Base-by-base conservation (phyloP, 2,888 invertebrate species). In the Cybosia mesomella region DNA sequence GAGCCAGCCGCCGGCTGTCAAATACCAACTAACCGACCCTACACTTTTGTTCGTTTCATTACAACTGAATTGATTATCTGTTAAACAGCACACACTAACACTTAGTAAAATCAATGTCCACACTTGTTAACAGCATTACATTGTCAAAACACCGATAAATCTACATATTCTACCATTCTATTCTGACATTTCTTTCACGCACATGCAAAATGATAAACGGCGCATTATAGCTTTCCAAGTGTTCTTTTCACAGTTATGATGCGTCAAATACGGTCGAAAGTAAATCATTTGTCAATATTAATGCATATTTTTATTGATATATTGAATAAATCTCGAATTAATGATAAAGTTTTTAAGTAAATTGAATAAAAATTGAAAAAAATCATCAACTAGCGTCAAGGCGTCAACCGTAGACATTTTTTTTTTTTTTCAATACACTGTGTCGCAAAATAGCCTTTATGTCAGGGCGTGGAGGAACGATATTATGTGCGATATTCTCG, bases 1-100 rank as follows among this genome's bases (percentile, higher is more conserved):
- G 80, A 93, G 92, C 92, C 93, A 83, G 49, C 28, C 94, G 87
- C 93, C 94, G 94, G 94, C 93, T 93, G 94, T 92, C 93, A 91
- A 89, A 87, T 81, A 83, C 84, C 86, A 85, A 79, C 84, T 85
- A 86, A 84, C 87, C 84, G 85, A 85, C 87, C 89, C 87, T 85
- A 83, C 85, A 89, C 87, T 88, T 86, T 86, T 88, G 87, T 91
- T 89, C 91, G 89, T 88, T 86, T 87, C 92, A 93, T 93, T 87
- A 91, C 93, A 88, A 82, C 83, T 73, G 78, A 71, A 85, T 85
- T 85, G 74, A 79, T 85, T 72, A 74, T 79, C 76, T 77, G 73
- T 74, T 79, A 72, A 79, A 80, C 73, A 67, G 75, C 75, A 84
- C 74, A 82, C 80, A 82, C 71, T 71, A 79, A 70, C 79, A 83